Base-by-base conservation (phyloP, 2,888 invertebrate species). In the Macrophya annulata region DNA sequence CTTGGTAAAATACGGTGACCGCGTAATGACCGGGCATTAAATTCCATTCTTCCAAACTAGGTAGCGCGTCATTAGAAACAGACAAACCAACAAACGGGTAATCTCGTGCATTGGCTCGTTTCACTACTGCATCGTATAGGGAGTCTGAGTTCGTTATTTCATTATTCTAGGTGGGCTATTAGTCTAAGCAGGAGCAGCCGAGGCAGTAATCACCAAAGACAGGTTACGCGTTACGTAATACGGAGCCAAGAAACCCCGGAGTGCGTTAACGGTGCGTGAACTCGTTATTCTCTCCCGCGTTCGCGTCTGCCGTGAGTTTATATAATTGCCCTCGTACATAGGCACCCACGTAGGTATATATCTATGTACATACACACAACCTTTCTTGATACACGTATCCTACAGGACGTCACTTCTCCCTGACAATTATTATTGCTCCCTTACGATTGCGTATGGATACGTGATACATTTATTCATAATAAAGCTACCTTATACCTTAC, bases 201-300 rank as follows among this genome's bases (percentile, higher is more conserved):
- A 45, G 68, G 45, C 68, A 68, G 71, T 83, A 83, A 83, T 83
- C 83, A 83, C 83, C 68, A 51, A 68, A 83, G 65, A 83, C 83
- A 83, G 83, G 48, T 25, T 51, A 71, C 65, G 51, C 68, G 51
- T 83, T 71, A 37, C 68, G 71, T 59, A 83, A 83, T 71, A 43
- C 81, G 81, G 12, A 68, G 62, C 21, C 21, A 45, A 74, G 45
- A 45, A 74, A 17, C 45, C 72, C 72, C 68, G 15, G 17, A 8
- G 71, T 31, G 83, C 68, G 65, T 68, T 83, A 68, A 83, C 83
- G 83, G 83, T 83, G 83, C 83, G 83, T 83, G 71, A 83, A 83
- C 83, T 83, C 83, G 83, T 83, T 83, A 62, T 48, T 83, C 83
- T 48, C 68, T 65, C 12, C 25, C 31, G 48, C 43, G 65, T 25